Evolutionary conservation across 37 sponge, comb jelly and placozoan species (phyloP), one percentile per base, ranked within the genome.

Genomic region (Cliona cf. orientalis): DNA sequence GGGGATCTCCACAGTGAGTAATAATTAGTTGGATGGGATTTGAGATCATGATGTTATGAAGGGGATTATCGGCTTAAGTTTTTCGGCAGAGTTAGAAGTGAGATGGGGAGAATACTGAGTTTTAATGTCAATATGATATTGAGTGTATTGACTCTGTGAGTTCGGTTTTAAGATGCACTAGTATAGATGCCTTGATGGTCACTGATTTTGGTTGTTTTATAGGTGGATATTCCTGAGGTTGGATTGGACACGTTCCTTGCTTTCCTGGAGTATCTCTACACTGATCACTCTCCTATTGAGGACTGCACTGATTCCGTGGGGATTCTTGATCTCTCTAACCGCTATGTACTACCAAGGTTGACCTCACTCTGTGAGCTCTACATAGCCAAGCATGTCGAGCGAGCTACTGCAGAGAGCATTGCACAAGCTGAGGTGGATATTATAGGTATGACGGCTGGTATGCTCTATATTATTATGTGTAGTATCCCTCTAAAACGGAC

Each of bases 221-320:
- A 94, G 94, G 62, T 93, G 42, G 87, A 78, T 43, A 87, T 96
- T 29, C 74, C 58, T 57, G 93, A 80, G 28, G 68, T 85, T 0
- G 39, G 82, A 0, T 2, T 65, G 26, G 85, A 90, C 3, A 56
- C 74, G 35, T 88, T 96, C 43, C 61, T 93, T 34, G 93, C 91
- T 17, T 72, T 90, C 37, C 83, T 96, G 49, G 91, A 96, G 59
- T 96, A 93, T 66, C 79, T 96, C 42, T 96, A 96, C 87, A 87
- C 91, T 58, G 95, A 94, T 73, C 88, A 94, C 74, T 43, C 86
- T 53, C 90, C 94, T 11, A 91, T 94, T 58, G 97, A 90, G 58
- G 80, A 92, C 32, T n/a, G n/a, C n/a, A 72, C 76, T 0, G 97
- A 96, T 72, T 65, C 84, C 5, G 34, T 90, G 23, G 91, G 89